phyloP scores from a whole-genome alignment of 92 coral and sea anemone genomes.

The Metridium senile region DNA sequence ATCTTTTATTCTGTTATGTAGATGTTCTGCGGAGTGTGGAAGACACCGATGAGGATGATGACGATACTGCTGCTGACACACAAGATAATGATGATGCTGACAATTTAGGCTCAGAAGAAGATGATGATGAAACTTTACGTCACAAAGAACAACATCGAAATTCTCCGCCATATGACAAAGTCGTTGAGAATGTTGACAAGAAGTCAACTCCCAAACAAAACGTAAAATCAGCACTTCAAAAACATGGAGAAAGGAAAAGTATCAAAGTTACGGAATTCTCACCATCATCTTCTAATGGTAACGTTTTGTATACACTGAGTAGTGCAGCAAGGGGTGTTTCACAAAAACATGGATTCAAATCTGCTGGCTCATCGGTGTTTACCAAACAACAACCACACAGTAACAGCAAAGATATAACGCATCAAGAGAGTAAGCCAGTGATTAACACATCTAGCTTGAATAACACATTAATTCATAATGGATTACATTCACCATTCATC shows the following conservation, averaged over 20 bases:
- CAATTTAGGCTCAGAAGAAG: conserved; percentile 16
- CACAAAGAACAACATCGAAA: not conserved
- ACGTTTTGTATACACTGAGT: too few relatives aligned
- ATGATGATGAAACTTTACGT: conserved; percentile 16
- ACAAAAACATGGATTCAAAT: too few relatives aligned
- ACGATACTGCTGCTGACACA: conserved; percentile 36
- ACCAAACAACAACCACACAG: not conserved
- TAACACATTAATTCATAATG: not conserved
- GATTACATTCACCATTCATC: not conserved
- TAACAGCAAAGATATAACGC: not conserved
- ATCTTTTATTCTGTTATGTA: too few relatives aligned
- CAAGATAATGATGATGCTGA: conserved; percentile 16
- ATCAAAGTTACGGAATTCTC: too few relatives aligned
- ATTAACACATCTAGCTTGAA: not conserved
- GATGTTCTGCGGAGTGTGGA: conserved; percentile 70
- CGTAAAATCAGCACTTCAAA: not conserved
- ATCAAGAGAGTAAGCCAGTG: not conserved
- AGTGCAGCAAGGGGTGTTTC: too few relatives aligned
- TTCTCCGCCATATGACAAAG: not conserved
- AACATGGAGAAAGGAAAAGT: not conserved
- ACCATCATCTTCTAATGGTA: too few relatives aligned
- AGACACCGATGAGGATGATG: conserved; percentile 53
- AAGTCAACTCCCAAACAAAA: not conserved
- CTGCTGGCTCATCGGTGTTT: too few relatives aligned
- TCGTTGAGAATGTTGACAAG: not conserved